Evolutionary conservation across 2,113 vertebrate species (phyloP).

Genomic region (Tragelaphus buxtoni): DNA sequence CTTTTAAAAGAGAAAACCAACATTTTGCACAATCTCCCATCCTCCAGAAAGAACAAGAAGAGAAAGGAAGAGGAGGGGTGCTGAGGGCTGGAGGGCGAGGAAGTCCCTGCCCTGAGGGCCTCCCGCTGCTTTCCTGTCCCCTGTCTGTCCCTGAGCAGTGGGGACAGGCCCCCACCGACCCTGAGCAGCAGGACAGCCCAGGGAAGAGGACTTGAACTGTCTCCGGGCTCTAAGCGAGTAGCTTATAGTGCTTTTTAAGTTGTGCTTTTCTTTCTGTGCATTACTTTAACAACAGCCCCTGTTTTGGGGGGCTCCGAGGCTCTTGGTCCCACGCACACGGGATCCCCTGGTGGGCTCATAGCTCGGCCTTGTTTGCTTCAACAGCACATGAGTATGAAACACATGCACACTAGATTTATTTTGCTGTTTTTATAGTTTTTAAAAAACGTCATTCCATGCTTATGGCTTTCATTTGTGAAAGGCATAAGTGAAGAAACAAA

Average conservation of each 20-base stretch:
- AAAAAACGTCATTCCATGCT: not conserved
- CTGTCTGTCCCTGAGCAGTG: not conserved
- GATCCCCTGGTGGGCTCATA: not conserved
- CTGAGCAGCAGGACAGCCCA: not conserved
- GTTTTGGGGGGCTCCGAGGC: not conserved
- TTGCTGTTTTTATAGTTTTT: slow-evolving; percentile 13
- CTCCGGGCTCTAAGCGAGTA: not conserved
- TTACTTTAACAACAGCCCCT: not conserved
- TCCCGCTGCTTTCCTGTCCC: fast-evolving
- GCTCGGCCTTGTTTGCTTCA: not conserved
- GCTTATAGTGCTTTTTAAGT: not conserved
- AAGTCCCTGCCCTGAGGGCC: not conserved
- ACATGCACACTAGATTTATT: not conserved
- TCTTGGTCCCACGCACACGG: not conserved
- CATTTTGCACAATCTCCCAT: not conserved
- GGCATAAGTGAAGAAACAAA: not conserved
- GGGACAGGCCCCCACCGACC: not conserved
- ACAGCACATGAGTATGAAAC: not conserved
- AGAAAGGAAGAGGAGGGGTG: too few species aligned
- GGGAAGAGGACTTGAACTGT: not conserved
- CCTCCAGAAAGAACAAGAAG: not conserved
- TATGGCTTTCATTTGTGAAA: not conserved
- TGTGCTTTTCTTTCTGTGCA: not conserved
- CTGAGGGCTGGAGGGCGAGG: not conserved
- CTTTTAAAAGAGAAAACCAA: slow-evolving; percentile 5